These are phyloP conservation scores for Ormia ochracea DNA, from an alignment of 2,888 invertebrate species.

Conservation along the genomic window DNA sequence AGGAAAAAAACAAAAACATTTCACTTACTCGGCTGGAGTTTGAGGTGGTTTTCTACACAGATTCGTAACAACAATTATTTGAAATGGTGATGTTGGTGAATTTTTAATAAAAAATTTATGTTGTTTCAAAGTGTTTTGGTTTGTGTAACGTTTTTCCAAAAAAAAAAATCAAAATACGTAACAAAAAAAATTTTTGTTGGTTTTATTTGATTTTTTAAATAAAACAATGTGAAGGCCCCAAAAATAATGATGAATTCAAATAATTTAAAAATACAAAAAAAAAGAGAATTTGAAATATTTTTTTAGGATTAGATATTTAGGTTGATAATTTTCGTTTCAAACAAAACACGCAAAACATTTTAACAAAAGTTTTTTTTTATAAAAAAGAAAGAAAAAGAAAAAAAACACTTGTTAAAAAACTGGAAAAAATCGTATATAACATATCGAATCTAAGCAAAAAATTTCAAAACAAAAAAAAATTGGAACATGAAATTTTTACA, in stretches of 20 bases:
- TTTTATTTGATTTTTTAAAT: constrained; percentile 13
- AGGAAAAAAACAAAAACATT: constrained; percentile 64
- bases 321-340: constrained; percentile 45
- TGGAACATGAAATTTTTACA: constrained; percentile 61
- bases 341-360: constrained; percentile 59
- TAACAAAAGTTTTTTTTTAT: constrained; percentile 48
- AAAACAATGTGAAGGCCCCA: constrained; percentile 16
- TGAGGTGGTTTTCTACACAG: constrained; percentile 76
- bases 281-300: constrained; percentile 18
- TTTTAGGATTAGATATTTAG: neutral
- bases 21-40: constrained; percentile 77
- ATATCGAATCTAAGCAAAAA: constrained; percentile 60
- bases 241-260: constrained; percentile 31
- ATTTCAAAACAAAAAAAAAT: constrained; percentile 39
- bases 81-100: constrained; percentile 59
- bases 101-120: constrained; percentile 65
- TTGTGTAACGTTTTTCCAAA: constrained; percentile 51
- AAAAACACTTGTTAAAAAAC: constrained; percentile 50
- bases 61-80: constrained; percentile 64
- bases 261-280: constrained; percentile 13
- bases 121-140: constrained; percentile 63
- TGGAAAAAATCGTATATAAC: constrained; percentile 39
- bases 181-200: neutral
- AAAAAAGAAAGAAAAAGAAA: constrained; percentile 43
- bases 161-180: no score